Conservation (phyloP, 2,113 vertebrate genomes). For the Halcyon malimbica region DNA sequence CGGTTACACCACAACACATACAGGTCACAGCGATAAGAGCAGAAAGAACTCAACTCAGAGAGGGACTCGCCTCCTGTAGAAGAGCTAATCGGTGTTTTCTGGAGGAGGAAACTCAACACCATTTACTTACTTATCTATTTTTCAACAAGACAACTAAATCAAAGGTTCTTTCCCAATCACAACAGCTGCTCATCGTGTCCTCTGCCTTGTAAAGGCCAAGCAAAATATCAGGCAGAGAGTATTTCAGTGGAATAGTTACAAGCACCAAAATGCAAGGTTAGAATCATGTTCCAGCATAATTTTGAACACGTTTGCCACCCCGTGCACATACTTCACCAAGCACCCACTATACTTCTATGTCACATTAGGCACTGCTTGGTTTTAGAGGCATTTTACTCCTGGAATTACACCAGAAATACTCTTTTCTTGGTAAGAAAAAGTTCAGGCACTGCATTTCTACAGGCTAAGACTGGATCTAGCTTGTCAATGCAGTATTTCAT, state of each 20-base stretch:
- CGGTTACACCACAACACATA: background rate
- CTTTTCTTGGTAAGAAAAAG: background rate
- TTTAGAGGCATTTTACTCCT: background rate
- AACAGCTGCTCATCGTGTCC: rapidly evolving
- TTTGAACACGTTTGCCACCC: background rate
- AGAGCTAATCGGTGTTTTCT: background rate
- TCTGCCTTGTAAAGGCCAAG: background rate
- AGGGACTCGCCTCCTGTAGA: background rate
- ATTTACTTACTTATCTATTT: background rate
- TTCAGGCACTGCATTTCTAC: background rate
- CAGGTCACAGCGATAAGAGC: background rate
- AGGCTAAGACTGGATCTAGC: background rate
- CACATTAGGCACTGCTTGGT: background rate
- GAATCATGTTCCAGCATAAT: background rate
- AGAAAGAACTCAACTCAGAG: background rate
- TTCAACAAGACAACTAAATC: background rate
- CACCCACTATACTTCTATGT: background rate
- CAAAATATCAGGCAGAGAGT: background rate
- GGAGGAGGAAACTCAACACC: background rate
- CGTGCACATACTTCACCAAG: background rate
- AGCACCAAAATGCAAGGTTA: background rate
- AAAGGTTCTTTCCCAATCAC: background rate
- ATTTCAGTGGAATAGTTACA: background rate
- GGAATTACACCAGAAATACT: background rate
- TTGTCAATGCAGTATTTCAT: constrained; percentile 37